Conservation (phyloP, 2,888 invertebrate species). For the Euplexia lucipara region DNA sequence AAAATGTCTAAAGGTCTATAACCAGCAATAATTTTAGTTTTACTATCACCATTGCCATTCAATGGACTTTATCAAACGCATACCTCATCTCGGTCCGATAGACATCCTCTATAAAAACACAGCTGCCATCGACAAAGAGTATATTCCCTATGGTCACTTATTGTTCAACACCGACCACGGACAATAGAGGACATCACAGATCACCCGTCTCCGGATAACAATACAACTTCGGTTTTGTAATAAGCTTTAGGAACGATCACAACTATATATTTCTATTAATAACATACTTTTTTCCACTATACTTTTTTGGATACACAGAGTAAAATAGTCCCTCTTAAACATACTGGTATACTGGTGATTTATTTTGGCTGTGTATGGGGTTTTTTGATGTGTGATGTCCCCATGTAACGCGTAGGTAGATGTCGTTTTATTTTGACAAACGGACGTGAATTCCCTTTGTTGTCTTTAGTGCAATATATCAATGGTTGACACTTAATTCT, state of each 20-base stretch:
- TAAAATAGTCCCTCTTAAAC: slow-evolving; percentile 68
- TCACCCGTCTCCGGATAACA: slow-evolving; percentile 82
- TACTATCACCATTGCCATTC: slow-evolving; percentile 28
- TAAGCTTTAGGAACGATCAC: slow-evolving; percentile 79
- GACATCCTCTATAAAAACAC: slow-evolving; percentile 84
- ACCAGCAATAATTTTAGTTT: slow-evolving; percentile 22
- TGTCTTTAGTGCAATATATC: slow-evolving; percentile 85
- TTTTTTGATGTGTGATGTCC: slow-evolving; percentile 76
- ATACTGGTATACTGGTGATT: slow-evolving; percentile 66
- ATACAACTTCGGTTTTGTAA: slow-evolving; percentile 81
- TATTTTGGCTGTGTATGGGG: slow-evolving; percentile 67
- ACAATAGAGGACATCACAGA: slow-evolving; percentile 86
- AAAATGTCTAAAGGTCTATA: slow-evolving; percentile 17
- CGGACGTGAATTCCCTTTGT: slow-evolving; percentile 84
- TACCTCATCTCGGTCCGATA: slow-evolving; percentile 77
- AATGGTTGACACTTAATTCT: slow-evolving; percentile 81
- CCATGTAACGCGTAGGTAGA: slow-evolving; percentile 84
- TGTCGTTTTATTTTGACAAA: slow-evolving; percentile 88
- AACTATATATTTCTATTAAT: slow-evolving; percentile 74
- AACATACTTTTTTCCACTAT: slow-evolving; percentile 69
- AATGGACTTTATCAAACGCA: slow-evolving; percentile 64
- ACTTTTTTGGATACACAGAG: slow-evolving; percentile 65
- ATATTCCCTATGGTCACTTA: slow-evolving; percentile 86
- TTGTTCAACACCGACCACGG: slow-evolving; percentile 82
- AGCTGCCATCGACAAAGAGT: slow-evolving; percentile 84